Evolutionary conservation across 2,113 vertebrate genomes (phyloP), one percentile per base, ranked within the genome.

Genomic region (Notarius quadriscutis): DNA sequence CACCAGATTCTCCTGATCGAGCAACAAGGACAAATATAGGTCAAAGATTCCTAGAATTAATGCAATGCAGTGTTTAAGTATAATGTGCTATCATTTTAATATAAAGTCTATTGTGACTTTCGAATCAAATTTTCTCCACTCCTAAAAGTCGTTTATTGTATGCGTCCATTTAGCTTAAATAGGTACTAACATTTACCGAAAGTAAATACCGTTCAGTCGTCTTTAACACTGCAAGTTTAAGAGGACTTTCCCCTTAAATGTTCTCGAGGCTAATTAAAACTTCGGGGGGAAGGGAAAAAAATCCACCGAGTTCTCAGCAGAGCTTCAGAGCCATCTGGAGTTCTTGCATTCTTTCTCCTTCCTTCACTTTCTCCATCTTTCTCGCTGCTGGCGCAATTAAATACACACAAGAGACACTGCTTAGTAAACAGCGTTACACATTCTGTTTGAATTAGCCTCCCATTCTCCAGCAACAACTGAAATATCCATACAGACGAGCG

Each of bases 381-480:
- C 63, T 84, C 81, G 25, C 88, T 87, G 85, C 87, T 81, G 85
- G 95, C 92, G 55, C 82, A 85, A 90, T 90, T 88, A 90, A 90
- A 90, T 84, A 88, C 83, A 71, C 89, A 86, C 87, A 58, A 90
- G 80, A 88, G 89, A 81, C 69, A 86, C 81, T 86, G 87, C 80
- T 90, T 84, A 88, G 89, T 75, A 87, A 88, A 88, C 84, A 86
- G 86, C 75, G 63, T 83, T 88, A 74, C 57, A 75, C 87, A 75
- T 86, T 88, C 93, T 95, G 93, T 95, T 95, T 95, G 88, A 87
- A 25, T 91, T 89, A 81, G 86, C 86, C 86, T 84, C 77, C 74
- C 41, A 88, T 75, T 89, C 62, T 74, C 48, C 82, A 84, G 20
- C 86, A 90, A 78, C 71, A 84, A 58, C 83, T 86, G 78, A 78